Conservation (phyloP, 2,888 invertebrate species). For the Drosophila stalkeri region DNA sequence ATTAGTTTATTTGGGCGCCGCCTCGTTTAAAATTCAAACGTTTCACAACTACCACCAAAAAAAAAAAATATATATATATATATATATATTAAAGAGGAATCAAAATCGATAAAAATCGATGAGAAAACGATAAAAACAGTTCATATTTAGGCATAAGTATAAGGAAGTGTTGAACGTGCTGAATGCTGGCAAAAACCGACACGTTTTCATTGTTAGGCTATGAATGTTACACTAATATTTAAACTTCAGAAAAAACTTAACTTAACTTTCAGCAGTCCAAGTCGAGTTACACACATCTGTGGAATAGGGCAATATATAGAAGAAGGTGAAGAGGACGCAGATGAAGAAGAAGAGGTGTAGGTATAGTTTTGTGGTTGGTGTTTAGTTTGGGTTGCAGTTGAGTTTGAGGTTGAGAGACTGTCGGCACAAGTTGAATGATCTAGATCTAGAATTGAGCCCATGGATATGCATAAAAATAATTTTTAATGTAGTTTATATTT, state of each 20-base stretch:
- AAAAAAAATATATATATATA: too few relatives aligned
- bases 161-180: constrained; percentile 29
- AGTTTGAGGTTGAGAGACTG: constrained; percentile 49
- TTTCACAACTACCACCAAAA: constrained; percentile 47
- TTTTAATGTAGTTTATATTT: constrained; percentile 83
- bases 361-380: constrained; percentile 40
- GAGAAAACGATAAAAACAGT: constrained; percentile 13
- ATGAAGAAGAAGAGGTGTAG: neutral
- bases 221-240: constrained; percentile 69
- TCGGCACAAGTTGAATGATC: constrained; percentile 46
- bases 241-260: constrained; percentile 38
- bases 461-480: constrained; percentile 53
- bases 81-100: constrained; percentile 11
- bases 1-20: constrained; percentile 62
- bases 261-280: constrained; percentile 51
- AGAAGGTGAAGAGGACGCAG: neutral
- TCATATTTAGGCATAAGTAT: constrained; percentile 39
- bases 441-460: constrained; percentile 31
- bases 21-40: constrained; percentile 39
- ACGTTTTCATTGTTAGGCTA: constrained; percentile 76
- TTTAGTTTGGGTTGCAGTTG: constrained; percentile 36
- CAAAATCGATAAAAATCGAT: constrained; percentile 26
- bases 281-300: constrained; percentile 34
- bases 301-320: constrained; percentile 38
- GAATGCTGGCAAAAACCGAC: constrained; percentile 33